These are phyloP conservation scores for Lates japonicus DNA, from an alignment of 2,797 vertebrate species.

Conservation along the genomic window DNA sequence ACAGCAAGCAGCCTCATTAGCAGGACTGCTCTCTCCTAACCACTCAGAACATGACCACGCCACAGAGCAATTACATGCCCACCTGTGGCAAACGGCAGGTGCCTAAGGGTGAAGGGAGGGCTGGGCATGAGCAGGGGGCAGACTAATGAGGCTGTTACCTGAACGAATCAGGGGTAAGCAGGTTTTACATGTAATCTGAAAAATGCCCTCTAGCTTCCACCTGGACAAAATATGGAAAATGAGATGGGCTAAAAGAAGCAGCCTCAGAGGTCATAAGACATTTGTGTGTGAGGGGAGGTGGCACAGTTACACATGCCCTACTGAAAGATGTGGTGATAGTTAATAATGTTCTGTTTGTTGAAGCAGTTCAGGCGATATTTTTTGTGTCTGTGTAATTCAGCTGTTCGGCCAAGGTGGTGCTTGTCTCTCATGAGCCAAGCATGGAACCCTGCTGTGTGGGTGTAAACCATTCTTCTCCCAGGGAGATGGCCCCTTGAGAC, in stretches of 20 bases:
- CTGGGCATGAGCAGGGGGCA: constrained; percentile 64
- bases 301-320: background rate
- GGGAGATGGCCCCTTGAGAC: constrained; percentile 64
- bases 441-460: constrained; percentile 57
- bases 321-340: background rate
- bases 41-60: constrained; percentile 70
- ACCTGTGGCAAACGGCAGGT: constrained; percentile 78
- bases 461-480: constrained; percentile 61
- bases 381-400: constrained; percentile 58
- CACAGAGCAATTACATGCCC: constrained; percentile 81
- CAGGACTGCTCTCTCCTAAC: constrained; percentile 63
- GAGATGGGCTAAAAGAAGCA: background rate
- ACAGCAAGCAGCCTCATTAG: constrained; percentile 76
- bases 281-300: too few relatives aligned
- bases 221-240: constrained; percentile 12
- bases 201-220: constrained; percentile 39
- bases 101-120: constrained; percentile 67
- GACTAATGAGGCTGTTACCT: constrained; percentile 75
- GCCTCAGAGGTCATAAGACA: background rate
- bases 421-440: constrained; percentile 78
- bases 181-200: constrained; percentile 40
- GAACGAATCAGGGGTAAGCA: constrained; percentile 58
- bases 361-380: background rate
- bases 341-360: background rate
- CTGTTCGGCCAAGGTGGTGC: constrained; percentile 77